phyloP scores from a whole-genome alignment of 2,113 vertebrate genomes.

The Hirundichthys speculiger region DNA sequence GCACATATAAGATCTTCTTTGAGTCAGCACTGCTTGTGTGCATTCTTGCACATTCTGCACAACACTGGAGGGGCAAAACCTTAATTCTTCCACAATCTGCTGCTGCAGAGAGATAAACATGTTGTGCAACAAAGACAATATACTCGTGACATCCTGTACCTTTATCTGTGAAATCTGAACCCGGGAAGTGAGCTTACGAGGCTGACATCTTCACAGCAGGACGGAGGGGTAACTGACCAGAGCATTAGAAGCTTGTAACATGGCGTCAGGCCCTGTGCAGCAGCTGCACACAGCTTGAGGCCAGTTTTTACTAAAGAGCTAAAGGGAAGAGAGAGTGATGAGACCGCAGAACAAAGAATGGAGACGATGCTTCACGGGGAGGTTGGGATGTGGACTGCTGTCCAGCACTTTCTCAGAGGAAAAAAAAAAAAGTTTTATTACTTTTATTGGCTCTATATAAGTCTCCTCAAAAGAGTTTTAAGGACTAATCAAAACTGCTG shows the following conservation, averaged over 20 bases:
- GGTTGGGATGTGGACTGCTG: not conserved
- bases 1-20: constrained; percentile 33
- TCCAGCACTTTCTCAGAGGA: not conserved
- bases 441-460: too few relatives aligned
- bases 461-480: too few relatives aligned
- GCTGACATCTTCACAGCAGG: constrained; percentile 52
- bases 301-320: constrained; percentile 47
- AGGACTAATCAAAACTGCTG: too few relatives aligned
- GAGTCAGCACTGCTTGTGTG: constrained; percentile 28
- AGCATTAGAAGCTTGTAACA: constrained; percentile 69
- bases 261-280: constrained; percentile 62
- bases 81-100: constrained; percentile 16
- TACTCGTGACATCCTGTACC: constrained; percentile 47
- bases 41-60: constrained; percentile 20
- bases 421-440: too few relatives aligned
- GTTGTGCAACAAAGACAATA: constrained; percentile 43
- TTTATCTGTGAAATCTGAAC: constrained; percentile 68
- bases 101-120: constrained; percentile 41
- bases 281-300: constrained; percentile 83
- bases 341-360: not conserved
- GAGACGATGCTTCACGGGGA: constrained; percentile 16
- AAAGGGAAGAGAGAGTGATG: constrained; percentile 32
- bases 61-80: constrained; percentile 2
- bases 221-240: constrained; percentile 27
- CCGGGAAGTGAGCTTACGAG: constrained; percentile 59